Percentiles rank a stretch among this genome's conserved stretches.
These are phyloP conservation scores for Mormyrus hasselquistii DNA, from an alignment of 2,797 vertebrate species.

Conservation along the genomic window DNA sequence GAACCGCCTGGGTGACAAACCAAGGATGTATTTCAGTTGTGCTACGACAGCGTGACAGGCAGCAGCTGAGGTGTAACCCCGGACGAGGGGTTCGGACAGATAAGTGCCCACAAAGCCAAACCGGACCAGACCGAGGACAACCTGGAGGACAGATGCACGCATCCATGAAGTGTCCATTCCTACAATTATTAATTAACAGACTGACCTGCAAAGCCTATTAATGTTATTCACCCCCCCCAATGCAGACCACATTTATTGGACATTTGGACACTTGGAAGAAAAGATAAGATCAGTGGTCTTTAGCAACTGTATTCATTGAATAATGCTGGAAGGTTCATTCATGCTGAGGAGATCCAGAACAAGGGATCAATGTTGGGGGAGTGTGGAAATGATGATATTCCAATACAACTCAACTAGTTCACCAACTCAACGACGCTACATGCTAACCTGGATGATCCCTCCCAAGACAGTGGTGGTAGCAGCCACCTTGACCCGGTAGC, in stretches of 20 bases:
- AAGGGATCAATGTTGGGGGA: background rate
- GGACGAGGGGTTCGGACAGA: slow-evolving; percentile 81
- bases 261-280: background rate
- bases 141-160: slow-evolving; percentile 47
- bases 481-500: slow-evolving; percentile 74
- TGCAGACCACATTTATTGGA: background rate
- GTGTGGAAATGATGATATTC: background rate
- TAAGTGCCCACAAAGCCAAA: slow-evolving; percentile 91
- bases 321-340: background rate
- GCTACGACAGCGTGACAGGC: slow-evolving; percentile 78
- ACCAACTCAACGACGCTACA: background rate
- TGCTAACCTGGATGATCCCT: slow-evolving; percentile 83
- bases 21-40: slow-evolving; percentile 85
- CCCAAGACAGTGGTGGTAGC: slow-evolving; percentile 77
- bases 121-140: slow-evolving; percentile 73
- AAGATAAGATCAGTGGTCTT: background rate
- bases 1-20: slow-evolving; percentile 53
- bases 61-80: slow-evolving; percentile 80
- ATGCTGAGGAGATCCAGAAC: background rate
- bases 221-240: background rate
- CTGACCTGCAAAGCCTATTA: background rate
- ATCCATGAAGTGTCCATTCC: background rate
- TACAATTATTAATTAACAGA: background rate
- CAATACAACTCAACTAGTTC: background rate
- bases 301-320: background rate